Evolutionary conservation across 1,140 invertebrate genomes (phyloP), one percentile per base, ranked within the genome.

Genomic region (Heliothis subflexa): DNA sequence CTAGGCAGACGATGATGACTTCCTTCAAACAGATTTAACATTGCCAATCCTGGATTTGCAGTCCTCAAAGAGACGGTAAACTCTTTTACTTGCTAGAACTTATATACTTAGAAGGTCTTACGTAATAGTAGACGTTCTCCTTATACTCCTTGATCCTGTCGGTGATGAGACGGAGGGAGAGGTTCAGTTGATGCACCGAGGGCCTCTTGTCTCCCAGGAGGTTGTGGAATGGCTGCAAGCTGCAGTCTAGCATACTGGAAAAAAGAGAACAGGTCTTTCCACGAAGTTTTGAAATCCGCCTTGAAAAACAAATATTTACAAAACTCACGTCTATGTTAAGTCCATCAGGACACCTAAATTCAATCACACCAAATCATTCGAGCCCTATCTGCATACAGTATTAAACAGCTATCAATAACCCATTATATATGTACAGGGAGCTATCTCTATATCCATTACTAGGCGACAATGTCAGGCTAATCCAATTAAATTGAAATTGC

Each of bases 201-300:
- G 90, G 90, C 7, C 83, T 71, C 78, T 92, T 93, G 79, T 92
- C 90, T 64, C 92, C 92, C 0, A 93, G 85, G 12, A 92, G 87
- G 55, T 89, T 90, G 57, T 89, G 83, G 78, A 86, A 93, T 0
- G 91, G 91, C 61, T 90, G 87, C 80, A 90, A 18, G 0, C 88
- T 88, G 78, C 91, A 91, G 33, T 91, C 84, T 33, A 93, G 73
- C 59, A 87, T 81, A 61, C 91, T 92, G 82, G 14, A 86, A 85
- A 2, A n/a, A 76, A 61, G 16, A 71, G 2, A 55, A 55, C 5
- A 25, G 16, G 49, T n/a, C n/a, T 64, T 40, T 13, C 0, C 0
- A 12, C 4, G 49, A 52, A 3, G 11, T 52, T 52, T 10, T 52
- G 13, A 14, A 1, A 52, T 40, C 33, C 5, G 33, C 33, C 1